Base-by-base conservation (phyloP, 2,888 invertebrate genomes). In the Dexiosoma caninum region DNA sequence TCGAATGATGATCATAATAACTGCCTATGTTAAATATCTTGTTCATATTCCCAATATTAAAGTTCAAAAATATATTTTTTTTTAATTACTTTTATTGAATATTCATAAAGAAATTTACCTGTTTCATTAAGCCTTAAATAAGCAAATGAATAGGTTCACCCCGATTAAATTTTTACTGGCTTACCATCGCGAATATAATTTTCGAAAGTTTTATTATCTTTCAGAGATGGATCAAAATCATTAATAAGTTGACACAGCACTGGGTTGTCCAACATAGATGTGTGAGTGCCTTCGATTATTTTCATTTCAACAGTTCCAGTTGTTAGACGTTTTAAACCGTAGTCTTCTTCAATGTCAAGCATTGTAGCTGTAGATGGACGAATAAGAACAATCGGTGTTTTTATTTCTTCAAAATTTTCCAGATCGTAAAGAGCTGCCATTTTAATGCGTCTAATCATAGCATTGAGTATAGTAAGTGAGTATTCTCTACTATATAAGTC, bases 221-320 rank as follows among this genome's bases (percentile, higher is more conserved):
- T 60, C 1, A 86, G 69, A 12, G 84, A 72, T 0, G 90, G 90
- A 85, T 90, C 88, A 37, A 87, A 85, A 32, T 89, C 89, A 79
- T 94, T 94, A 53, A 95, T 93, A 35, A 94, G 91, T 83, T 93
- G 92, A 0, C 93, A 92, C 59, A 93, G 90, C 83, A 92, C 92
- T 59, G 92, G 91, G 85, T 93, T 94, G 12, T 94, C 93, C 83
- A 95, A 86, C 84, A 95, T 94, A 44, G 93, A 93, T 0, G 92
- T 87, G 85, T 96, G 95, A 86, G 94, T 94, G 9, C 95, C 95
- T 85, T 95, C 94, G n/a, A 94, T 90, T 55, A 91, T 92, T 84
- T 93, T 92, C 0, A 95, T 90, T 0, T 91, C 91, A 0, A 95
- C 91, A 2, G 91, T 91, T 0, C 91, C 91, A 27, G 91, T 91